Base-by-base conservation (phyloP, 2,888 invertebrate genomes). In the Blastobasis lacticolella region DNA sequence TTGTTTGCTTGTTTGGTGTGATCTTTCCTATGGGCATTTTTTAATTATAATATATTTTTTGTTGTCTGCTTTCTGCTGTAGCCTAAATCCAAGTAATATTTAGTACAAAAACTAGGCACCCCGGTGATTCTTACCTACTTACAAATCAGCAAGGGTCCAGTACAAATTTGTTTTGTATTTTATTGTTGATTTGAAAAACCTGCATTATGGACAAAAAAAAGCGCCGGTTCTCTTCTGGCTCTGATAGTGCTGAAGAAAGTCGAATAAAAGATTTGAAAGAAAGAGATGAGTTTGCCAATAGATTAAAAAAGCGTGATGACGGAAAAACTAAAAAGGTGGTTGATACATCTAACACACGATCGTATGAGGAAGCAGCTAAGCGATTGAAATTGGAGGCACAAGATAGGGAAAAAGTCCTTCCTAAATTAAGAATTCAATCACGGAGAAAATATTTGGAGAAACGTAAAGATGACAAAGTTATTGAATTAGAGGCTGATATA, bases 371-470 rank as follows among this genome's bases (percentile, higher is more conserved):
- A 83, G 98, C 98, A 9, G 94, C 96, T 5, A 97, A 96, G 76
- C 90, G 97, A 10, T 89, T 98, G 1, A 95, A 97, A 78, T 72
- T 97, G 62, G 97, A 98, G 82, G 91, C 92, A 41, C 94, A 96
- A 67, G 95, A 96, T 66, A 90, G 95, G 48, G 95, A 95, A 51
- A 95, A 94, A 75, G 90, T 97, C 60, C 85, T 99, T 49, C 97
- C 97, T 0, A 94, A 95, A 69, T 78, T 99, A 37, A 90, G 99
- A 41, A 90, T 97, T 10, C 95, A 97, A 72, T 98, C 99, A 0
- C 91, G 99, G 37, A 89, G 98, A 47, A 95, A 96, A 69, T 99
- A 99, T 78, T 90, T 99, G 63, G 95, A 95, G 72, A 99, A 99
- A 78, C 91, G 99, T 46, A 97, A 98, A 80, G 96, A 95, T 53